A percentile compares a stretch with the other conserved stretches of the same genome.
phyloP scores from a whole-genome alignment of 2,113 vertebrate species.

The Campylomormyrus tamandua region DNA sequence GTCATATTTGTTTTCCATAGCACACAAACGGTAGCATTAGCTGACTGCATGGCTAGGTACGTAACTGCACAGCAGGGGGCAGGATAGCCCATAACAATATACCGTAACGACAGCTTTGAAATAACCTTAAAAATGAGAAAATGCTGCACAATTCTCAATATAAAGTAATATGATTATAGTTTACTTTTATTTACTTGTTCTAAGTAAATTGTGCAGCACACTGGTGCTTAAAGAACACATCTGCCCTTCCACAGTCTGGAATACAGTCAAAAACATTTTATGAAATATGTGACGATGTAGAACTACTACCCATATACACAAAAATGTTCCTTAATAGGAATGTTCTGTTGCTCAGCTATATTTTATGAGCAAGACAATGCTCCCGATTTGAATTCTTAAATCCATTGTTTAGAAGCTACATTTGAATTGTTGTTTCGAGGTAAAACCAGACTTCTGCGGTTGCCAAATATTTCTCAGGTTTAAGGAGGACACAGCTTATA shows the following conservation, averaged over 20 bases:
- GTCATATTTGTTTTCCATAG: background rate
- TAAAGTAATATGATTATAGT: background rate
- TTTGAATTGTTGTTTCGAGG: background rate
- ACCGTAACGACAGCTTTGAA: background rate
- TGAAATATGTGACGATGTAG: background rate
- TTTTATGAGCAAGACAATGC: background rate
- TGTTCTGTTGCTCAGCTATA: background rate
- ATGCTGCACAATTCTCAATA: background rate
- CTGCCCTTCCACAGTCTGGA: background rate
- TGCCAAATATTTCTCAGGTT: background rate
- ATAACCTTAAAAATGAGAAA: background rate
- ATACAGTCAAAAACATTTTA: background rate
- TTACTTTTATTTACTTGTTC: background rate
- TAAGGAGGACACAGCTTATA: background rate
- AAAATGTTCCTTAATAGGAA: background rate
- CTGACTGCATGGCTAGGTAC: background rate
- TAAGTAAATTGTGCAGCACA: background rate
- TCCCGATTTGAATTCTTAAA: background rate
- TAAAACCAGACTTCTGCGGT: background rate
- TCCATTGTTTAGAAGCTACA: background rate
- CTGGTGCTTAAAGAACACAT: background rate
- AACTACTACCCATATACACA: background rate
- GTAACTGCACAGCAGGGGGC: background rate
- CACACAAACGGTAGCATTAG: background rate
- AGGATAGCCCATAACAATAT: background rate